Conservation (phyloP, 2,797 vertebrate species). For the Premnoplex brunnescens region DNA sequence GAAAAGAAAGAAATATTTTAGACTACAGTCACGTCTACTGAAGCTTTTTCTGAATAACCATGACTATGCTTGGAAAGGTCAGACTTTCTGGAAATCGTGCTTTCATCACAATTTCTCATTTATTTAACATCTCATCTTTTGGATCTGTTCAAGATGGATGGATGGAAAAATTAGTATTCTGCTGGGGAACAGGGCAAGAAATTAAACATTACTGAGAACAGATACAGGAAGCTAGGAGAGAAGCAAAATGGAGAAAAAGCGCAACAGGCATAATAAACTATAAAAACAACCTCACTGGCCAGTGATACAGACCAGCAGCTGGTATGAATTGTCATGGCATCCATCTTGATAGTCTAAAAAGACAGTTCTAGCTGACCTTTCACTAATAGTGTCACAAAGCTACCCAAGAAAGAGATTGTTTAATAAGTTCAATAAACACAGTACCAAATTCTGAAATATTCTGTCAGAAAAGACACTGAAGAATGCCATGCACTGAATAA, state of each 20-base stretch:
- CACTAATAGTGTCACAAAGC: background rate
- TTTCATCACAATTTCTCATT: background rate
- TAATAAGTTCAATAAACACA: background rate
- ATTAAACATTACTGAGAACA: background rate
- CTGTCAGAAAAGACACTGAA: background rate
- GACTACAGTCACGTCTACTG: background rate
- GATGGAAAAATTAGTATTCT: background rate
- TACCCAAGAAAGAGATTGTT: background rate
- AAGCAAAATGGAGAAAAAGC: background rate
- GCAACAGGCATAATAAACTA: background rate
- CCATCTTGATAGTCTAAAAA: background rate
- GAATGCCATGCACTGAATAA: background rate
- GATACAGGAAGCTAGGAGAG: background rate
- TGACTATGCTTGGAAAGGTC: background rate
- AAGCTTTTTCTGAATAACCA: background rate
- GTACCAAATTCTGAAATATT: background rate
- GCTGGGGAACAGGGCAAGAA: background rate
- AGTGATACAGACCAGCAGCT: background rate
- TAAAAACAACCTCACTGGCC: background rate
- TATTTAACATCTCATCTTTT: background rate
- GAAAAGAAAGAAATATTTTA: background rate
- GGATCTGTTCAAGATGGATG: background rate
- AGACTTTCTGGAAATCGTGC: background rate
- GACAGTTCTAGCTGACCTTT: background rate
- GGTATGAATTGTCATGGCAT: background rate